These are phyloP conservation scores for Apodemia hepburni DNA, from an alignment of 2,888 invertebrate species.

Conservation along the genomic window DNA sequence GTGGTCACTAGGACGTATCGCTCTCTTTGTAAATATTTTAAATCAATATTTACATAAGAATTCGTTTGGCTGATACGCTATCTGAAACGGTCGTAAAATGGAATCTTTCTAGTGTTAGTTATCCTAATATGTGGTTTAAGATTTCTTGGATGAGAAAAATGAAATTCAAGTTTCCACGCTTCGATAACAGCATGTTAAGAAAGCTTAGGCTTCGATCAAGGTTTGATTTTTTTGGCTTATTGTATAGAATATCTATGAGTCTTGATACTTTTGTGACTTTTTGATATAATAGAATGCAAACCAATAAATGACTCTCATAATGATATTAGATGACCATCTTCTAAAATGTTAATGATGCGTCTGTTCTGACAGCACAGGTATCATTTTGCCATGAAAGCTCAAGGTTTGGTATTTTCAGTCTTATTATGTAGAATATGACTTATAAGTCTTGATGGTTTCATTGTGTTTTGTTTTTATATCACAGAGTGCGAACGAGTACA, in stretches of 20 bases:
- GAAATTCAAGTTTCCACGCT: slow-evolving; percentile 46
- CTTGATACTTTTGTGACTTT: background rate
- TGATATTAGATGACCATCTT: no score
- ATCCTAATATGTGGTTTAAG: slow-evolving; percentile 22
- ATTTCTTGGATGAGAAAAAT: slow-evolving; percentile 38
- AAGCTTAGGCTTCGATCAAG: slow-evolving; percentile 30
- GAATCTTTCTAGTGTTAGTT: slow-evolving; percentile 16
- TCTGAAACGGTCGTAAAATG: slow-evolving; percentile 1
- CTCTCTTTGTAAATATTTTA: slow-evolving; percentile 50
- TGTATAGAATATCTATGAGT: background rate
- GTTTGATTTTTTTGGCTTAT: slow-evolving; percentile 35
- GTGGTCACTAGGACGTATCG: slow-evolving; percentile 25
- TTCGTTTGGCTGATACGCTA: slow-evolving; percentile 24
- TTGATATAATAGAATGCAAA: no score
- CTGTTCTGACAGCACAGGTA: no score
- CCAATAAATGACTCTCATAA: no score
- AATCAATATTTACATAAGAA: slow-evolving; percentile 51
- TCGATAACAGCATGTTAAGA: slow-evolving; percentile 41
- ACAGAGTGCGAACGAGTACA: no score
- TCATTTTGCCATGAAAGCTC: no score
- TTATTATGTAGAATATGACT: background rate
- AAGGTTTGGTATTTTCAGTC: slow-evolving; percentile 39
- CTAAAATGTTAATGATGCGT: no score
- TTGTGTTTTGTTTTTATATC: no score
- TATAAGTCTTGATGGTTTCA: background rate